Evolutionary conservation across 2,113 vertebrate species (phyloP).

Genomic region (Oryctolagus cuniculus): mOryCun1.1 NC_091443.1:40564501-40565000

Average conservation of each 20-base stretch:
- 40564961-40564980: neutral
- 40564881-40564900: constrained; percentile 27
- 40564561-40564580: too few species aligned
- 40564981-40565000: neutral
- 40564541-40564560: too few species aligned
- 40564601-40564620: too few species aligned
- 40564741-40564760: neutral
- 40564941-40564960: neutral
- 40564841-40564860: constrained; percentile 20
- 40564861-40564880: neutral
- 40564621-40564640: too few species aligned
- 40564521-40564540: too few species aligned
- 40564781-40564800: neutral
- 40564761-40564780: neutral
- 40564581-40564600: too few species aligned
- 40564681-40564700: too few species aligned
- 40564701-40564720: too few species aligned
- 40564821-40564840: neutral
- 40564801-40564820: constrained; percentile 24
- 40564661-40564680: too few species aligned
- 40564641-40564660: too few species aligned
- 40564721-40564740: too few species aligned
- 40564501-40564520: too few species aligned
- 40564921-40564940: neutral
- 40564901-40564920: constrained; percentile 45